These are phyloP conservation scores for Aromia moschata DNA, from an alignment of 2,888 invertebrate genomes.

Conservation along the genomic window DNA sequence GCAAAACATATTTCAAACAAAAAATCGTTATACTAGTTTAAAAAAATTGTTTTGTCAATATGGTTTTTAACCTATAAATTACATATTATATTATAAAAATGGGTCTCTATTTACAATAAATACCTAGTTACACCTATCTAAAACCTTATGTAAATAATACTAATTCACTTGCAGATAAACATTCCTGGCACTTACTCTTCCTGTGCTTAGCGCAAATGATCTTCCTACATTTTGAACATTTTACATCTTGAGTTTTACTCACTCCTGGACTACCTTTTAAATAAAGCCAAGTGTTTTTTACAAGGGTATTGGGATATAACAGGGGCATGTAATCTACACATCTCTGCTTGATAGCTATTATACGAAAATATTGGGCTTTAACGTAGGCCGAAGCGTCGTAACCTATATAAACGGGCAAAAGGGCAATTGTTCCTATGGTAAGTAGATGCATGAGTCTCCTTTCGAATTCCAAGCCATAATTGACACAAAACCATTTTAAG, in stretches of 20 bases:
- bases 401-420: conserved; percentile 31
- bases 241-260: conserved; percentile 2
- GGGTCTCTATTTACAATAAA: too few relatives aligned
- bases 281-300: neutral
- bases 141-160: neutral
- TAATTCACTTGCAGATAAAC: conserved; percentile 14
- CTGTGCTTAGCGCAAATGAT: conserved; percentile 35
- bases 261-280: neutral
- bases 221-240: conserved; percentile 26
- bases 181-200: conserved; percentile 29
- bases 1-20: too few relatives aligned
- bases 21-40: too few relatives aligned
- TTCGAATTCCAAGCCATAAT: neutral
- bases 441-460: conserved; percentile 1
- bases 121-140: too few relatives aligned
- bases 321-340: conserved; percentile 9
- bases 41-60: too few relatives aligned
- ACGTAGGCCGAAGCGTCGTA: conserved; percentile 27
- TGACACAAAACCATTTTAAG: conserved; percentile 7
- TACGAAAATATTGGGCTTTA: conserved; percentile 4
- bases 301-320: neutral
- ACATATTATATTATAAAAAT: too few relatives aligned
- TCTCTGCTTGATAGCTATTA: conserved; percentile 21
- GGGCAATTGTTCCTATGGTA: conserved; percentile 22
- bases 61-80: too few relatives aligned